A percentile compares a stretch with the other conserved stretches of the same genome.
Evolutionary conservation across 1,140 invertebrate species (phyloP).

Genomic region (Tenebrio molitor): DNA sequence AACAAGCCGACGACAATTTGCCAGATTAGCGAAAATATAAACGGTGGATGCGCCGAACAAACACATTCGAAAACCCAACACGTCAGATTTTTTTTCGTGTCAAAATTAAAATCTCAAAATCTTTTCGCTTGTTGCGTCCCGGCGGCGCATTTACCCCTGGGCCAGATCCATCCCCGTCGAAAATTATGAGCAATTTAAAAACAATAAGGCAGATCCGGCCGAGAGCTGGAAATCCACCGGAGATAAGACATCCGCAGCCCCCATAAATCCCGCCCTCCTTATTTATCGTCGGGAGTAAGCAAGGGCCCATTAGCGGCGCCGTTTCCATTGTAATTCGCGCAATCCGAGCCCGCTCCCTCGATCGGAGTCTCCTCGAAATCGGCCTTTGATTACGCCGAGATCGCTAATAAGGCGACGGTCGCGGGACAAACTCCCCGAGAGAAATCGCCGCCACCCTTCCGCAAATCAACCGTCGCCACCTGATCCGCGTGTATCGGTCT

Average conservation of each 20-base stretch:
- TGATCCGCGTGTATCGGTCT: too few species aligned
- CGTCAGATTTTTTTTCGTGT: too few species aligned
- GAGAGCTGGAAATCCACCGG: not conserved
- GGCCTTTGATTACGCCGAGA: conserved; percentile 6
- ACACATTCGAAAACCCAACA: too few species aligned
- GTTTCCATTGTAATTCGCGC: conserved; percentile 20
- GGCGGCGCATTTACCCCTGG: too few species aligned
- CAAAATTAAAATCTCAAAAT: too few species aligned
- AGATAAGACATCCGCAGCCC: conserved; percentile 11
- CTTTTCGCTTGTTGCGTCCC: too few species aligned
- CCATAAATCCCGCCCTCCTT: conserved; percentile 9
- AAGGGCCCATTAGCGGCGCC: conserved; percentile 13
- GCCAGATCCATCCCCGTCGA: too few species aligned
- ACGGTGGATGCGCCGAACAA: too few species aligned
- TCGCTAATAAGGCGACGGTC: conserved; percentile 13
- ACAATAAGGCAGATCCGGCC: conserved; percentile 3
- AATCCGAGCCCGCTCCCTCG: not conserved
- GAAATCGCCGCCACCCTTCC: conserved; percentile 9
- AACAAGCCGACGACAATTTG: too few species aligned
- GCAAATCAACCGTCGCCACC: not conserved
- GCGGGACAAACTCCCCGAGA: not conserved
- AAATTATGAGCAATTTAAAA: conserved; percentile 26
- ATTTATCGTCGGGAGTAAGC: conserved; percentile 26
- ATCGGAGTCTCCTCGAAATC: conserved; percentile 1
- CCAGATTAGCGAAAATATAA: too few species aligned